Evolutionary conservation across 2,888 invertebrate genomes (phyloP).

Genomic region (Leucophenga maculata): DNA sequence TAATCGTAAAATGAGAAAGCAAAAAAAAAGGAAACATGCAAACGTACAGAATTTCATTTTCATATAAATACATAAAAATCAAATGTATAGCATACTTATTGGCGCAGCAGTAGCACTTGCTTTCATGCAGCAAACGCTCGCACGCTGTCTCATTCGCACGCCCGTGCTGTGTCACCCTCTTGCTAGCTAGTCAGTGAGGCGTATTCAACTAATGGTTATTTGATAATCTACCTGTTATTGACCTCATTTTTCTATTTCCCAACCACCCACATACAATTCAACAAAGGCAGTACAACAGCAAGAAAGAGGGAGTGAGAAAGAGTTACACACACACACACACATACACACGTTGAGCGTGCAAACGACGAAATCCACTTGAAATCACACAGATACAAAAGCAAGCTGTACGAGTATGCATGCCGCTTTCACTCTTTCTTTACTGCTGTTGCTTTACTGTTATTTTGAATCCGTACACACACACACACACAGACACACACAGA

Average conservation of each 20-base stretch:
- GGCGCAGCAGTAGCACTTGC: constrained; percentile 2
- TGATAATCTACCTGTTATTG: constrained; percentile 66
- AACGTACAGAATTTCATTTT: neutral
- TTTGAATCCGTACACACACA: neutral
- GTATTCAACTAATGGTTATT: constrained; percentile 54
- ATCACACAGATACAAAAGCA: neutral
- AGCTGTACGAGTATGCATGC: neutral
- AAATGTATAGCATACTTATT: constrained; percentile 2
- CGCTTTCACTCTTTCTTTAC: no score
- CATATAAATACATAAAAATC: neutral
- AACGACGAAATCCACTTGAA: no score
- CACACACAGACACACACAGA: constrained; percentile 6
- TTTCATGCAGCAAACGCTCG: constrained; percentile 6
- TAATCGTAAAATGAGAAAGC: no score
- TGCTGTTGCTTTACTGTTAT: no score
- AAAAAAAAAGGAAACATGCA: neutral
- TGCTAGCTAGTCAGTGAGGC: constrained; percentile 1
- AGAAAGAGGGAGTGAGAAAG: no score
- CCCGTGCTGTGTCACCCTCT: constrained; percentile 22
- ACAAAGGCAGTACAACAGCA: no score
- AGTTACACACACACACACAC: neutral
- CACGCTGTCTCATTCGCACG: neutral
- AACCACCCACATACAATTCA: neutral
- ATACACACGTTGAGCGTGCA: no score
- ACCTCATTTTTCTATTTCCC: constrained; percentile 57